Percentiles rank a stretch among this genome's conserved stretches.
Conservation (phyloP, 2,113 vertebrate species). For the Mormoops blainvillei region DNA sequence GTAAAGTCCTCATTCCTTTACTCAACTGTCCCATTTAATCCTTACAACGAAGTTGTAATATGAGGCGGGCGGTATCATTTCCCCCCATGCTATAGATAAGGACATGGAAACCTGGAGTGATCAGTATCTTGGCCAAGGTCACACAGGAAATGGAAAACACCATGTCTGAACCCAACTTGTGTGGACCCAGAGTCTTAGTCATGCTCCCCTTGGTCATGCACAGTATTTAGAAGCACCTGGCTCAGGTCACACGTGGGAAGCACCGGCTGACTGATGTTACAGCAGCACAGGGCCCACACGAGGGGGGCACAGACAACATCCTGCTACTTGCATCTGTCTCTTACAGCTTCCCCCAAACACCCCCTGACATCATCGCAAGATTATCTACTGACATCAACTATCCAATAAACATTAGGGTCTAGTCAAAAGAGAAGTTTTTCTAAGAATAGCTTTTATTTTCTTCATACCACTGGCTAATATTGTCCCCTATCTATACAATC, state of each 20-base stretch:
- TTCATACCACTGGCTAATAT: slow-evolving; percentile 46
- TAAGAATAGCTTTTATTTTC: slow-evolving; percentile 67
- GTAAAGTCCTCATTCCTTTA: not conserved
- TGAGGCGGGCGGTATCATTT: not conserved
- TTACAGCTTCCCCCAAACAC: not conserved
- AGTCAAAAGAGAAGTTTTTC: slow-evolving; percentile 44
- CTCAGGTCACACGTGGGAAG: accelerated
- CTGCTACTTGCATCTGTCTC: not conserved
- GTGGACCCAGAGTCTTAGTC: not conserved
- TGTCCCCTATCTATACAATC: slow-evolving; percentile 20
- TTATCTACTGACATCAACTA: not conserved
- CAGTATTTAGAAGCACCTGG: not conserved
- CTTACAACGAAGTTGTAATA: not conserved
- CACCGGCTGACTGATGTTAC: too few species aligned
- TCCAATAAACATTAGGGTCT: slow-evolving; percentile 11
- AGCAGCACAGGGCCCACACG: not conserved
- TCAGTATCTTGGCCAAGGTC: not conserved
- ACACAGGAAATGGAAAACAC: not conserved
- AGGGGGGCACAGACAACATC: accelerated
- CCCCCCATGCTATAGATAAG: not conserved
- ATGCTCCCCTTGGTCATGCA: not conserved
- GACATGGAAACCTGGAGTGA: not conserved
- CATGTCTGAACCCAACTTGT: not conserved
- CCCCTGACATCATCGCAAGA: not conserved
- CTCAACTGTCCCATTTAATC: not conserved